Evolutionary conservation across 2,797 vertebrate species (phyloP), one percentile per base, ranked within the genome.

Genomic region (Peromyscus attwateri): DNA sequence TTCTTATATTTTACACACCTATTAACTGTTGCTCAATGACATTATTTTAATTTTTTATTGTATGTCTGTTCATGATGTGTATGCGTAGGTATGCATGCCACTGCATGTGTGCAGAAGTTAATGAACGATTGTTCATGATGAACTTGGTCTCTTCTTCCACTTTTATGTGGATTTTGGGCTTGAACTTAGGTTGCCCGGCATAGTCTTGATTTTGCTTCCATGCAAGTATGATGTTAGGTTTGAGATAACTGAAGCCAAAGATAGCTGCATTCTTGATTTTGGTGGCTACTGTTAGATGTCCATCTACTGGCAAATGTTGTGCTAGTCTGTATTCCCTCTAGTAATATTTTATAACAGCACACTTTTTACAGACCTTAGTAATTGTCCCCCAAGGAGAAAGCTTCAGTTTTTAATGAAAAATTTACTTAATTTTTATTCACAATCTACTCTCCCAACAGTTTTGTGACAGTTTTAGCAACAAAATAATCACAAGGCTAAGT

Each of bases 391-490:
- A 88, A 60, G 12, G 62, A 52, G 87, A 88, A 80, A 66, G 3
- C 4, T 31, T 81, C 29, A 64, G 4, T 31, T 10, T 82, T 81
- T 76, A 93, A 43, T 75, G 27, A 93, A 14, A 68, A 80, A 27
- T 60, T 92, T 43, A 37, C 34, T 68, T 49, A 49, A 60, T 60
- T 87, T 91, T 96, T 89, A 40, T 91, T 83, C n/a, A 23, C 34
- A 71, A 29, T 21, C 60, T 21, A 55, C 31, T 92, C 40, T 92
- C 13, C 17, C 87, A 64, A 90, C 29, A 82, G 66, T 89, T 95
- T 91, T 87, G 14, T 77, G 88, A 77, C 37, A 83, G 17, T 68
- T 49, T 68, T 6, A 57, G 12, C 14, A 82, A 60, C 16, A 95
- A n/a, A 77, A 79, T 64, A 57, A 68, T 75, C n/a, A 57, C 27